phyloP scores from a whole-genome alignment of 2,113 vertebrate genomes.

The Rhadina sibilatrix region DNA sequence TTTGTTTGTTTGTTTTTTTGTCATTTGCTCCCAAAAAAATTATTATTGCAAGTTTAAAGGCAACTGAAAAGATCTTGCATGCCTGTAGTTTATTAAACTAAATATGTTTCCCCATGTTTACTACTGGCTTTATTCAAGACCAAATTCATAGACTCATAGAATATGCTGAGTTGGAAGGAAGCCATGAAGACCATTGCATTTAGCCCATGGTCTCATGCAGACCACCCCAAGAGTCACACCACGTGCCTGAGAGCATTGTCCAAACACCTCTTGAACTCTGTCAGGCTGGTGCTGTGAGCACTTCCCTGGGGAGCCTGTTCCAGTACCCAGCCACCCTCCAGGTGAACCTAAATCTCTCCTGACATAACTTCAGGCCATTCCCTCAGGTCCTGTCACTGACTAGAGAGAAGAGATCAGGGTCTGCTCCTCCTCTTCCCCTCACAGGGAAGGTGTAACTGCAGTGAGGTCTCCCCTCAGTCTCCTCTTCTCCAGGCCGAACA shows the following conservation, averaged over 20 bases:
- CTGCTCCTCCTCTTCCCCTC: not conserved
- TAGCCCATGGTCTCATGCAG: not conserved
- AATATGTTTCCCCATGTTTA: not conserved
- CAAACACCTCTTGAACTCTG: rapidly evolving
- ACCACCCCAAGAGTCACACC: not conserved
- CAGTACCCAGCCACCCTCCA: rapidly evolving
- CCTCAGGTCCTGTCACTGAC: rapidly evolving
- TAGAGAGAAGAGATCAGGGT: not conserved
- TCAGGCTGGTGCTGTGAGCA: not conserved
- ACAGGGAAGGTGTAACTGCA: rapidly evolving
- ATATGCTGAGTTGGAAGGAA: not conserved
- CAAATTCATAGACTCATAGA: not conserved
- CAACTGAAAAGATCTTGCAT: not conserved
- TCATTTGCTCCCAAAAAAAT: not conserved
- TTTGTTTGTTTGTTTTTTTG: not conserved
- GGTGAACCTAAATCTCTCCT: not conserved
- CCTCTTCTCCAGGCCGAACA: not conserved
- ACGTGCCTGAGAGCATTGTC: not conserved
- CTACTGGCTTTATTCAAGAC: not conserved
- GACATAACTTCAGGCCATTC: not conserved
- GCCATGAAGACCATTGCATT: not conserved
- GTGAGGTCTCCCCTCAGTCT: not conserved
- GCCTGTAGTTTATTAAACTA: not conserved
- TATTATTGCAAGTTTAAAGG: not conserved
- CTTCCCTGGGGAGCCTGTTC: not conserved